Percentiles rank a stretch among this genome's conserved stretches.
Evolutionary conservation across 2,797 vertebrate species (phyloP).

Genomic region (Acrossocheilus fasciatus): DNA sequence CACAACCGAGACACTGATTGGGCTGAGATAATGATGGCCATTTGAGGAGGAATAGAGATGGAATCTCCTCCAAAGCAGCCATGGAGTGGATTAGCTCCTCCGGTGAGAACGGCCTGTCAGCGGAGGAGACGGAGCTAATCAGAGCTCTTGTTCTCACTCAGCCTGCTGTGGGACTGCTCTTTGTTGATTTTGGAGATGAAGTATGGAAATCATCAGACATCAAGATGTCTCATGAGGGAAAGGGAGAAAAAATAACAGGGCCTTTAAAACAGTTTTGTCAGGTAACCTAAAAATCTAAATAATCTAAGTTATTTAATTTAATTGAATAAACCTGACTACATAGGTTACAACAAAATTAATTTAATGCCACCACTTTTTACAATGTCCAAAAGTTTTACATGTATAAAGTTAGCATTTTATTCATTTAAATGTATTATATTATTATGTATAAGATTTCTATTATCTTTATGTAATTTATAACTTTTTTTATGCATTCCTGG

Average conservation of each 20-base stretch:
- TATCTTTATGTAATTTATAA: not conserved
- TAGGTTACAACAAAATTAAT: not conserved
- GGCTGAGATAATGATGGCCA: conserved; percentile 53
- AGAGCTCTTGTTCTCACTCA: conserved; percentile 45
- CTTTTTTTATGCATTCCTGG: not conserved
- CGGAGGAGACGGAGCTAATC: conserved; percentile 45
- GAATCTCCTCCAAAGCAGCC: not conserved
- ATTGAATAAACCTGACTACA: not conserved
- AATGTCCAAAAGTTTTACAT: too few relatives aligned
- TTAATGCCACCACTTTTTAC: not conserved
- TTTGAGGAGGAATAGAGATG: conserved; percentile 50
- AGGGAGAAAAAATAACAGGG: not conserved
- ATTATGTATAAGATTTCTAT: not conserved
- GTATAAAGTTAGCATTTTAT: not conserved
- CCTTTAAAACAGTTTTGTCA: not conserved
- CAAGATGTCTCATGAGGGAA: not conserved
- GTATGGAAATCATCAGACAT: conserved; percentile 22
- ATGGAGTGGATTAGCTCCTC: conserved; percentile 44
- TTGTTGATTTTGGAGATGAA: conserved; percentile 30
- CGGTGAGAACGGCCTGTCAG: conserved; percentile 20
- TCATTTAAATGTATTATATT: not conserved
- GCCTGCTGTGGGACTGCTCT: conserved; percentile 12
- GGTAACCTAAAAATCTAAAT: not conserved
- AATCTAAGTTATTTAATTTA: not conserved
- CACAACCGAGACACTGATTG: conserved; percentile 55